A percentile compares a stretch with the other conserved stretches of the same genome.
These are phyloP conservation scores for Macrotrachela quadricornifera DNA, from an alignment of 1,140 invertebrate species.

Conservation along the genomic window DNA sequence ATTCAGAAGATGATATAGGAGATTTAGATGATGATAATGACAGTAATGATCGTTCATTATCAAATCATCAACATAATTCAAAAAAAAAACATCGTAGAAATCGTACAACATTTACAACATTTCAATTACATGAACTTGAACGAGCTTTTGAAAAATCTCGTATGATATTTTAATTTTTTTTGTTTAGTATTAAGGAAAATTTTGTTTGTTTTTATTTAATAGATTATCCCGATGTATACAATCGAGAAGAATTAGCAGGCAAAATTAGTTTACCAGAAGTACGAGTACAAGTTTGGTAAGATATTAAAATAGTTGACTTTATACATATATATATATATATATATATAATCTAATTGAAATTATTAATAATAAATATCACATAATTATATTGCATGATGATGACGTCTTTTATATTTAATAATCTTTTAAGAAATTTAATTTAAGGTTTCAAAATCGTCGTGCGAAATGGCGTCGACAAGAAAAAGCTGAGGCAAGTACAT, in stretches of 20 bases:
- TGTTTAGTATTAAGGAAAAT: too few species aligned
- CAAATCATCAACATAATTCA: too few species aligned
- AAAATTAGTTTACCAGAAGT: conserved; percentile 93
- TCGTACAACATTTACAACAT: conserved; percentile 94
- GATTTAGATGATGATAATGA: too few species aligned
- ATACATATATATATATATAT: too few species aligned
- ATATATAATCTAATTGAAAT: too few species aligned
- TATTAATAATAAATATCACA: too few species aligned
- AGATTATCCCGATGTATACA: conserved; percentile 89
- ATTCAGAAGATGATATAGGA: too few species aligned
- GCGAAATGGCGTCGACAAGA: conserved; percentile 9
- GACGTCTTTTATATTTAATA: background rate
- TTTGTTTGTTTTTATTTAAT: too few species aligned
- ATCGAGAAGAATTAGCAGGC: conserved; percentile 84
- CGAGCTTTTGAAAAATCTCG: conserved; percentile 17
- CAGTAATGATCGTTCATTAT: too few species aligned
- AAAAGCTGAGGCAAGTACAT: conserved; percentile 5
- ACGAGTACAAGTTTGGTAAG: conserved; percentile 57
- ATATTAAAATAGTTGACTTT: too few species aligned
- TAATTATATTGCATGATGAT: too few species aligned
- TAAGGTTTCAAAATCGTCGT: conserved; percentile 9
- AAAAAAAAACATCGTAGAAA: conserved; percentile 84
- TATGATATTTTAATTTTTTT: too few species aligned
- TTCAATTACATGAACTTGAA: conserved; percentile 48
- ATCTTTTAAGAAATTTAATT: background rate